Conservation (phyloP, 2,888 invertebrate genomes). For the Spodoptera littoralis region DNA sequence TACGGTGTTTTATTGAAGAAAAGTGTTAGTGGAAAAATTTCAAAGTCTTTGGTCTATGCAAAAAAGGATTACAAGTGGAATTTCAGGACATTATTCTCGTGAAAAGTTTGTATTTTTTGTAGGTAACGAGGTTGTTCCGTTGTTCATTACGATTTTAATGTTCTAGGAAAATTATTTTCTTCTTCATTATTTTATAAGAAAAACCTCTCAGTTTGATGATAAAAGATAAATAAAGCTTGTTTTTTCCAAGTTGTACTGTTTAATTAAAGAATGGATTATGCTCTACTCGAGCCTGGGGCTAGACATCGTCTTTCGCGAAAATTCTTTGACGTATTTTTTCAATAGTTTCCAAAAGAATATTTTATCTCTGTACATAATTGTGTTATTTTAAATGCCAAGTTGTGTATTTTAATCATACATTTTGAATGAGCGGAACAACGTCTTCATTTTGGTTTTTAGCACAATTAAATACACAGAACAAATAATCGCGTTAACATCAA, state of each 20-base stretch:
- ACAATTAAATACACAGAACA: too few species aligned
- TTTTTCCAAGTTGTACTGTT: conserved; percentile 6
- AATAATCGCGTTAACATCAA: too few species aligned
- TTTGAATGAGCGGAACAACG: too few species aligned
- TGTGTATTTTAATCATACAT: too few species aligned
- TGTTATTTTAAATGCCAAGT: too few species aligned
- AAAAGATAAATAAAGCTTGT: background rate
- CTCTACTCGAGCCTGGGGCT: too few species aligned
- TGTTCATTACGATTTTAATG: conserved; percentile 16
- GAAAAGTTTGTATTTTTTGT: conserved; percentile 22
- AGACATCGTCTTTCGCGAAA: too few species aligned
- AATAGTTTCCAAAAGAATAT: too few species aligned
- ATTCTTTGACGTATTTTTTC: too few species aligned
- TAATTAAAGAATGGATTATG: conserved; percentile 22
- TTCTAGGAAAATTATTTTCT: conserved; percentile 18
- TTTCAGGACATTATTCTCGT: conserved; percentile 35
- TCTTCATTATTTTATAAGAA: conserved; percentile 5
- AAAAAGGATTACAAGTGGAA: conserved; percentile 32
- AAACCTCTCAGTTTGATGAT: background rate
- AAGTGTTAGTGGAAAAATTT: conserved; percentile 2
- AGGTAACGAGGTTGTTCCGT: conserved; percentile 22
- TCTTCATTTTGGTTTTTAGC: too few species aligned
- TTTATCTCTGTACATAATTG: too few species aligned
- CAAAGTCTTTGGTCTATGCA: conserved; percentile 6
- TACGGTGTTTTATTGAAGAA: background rate